Conservation (phyloP, 1,140 invertebrate genomes). For the Bacillus rossius region DNA sequence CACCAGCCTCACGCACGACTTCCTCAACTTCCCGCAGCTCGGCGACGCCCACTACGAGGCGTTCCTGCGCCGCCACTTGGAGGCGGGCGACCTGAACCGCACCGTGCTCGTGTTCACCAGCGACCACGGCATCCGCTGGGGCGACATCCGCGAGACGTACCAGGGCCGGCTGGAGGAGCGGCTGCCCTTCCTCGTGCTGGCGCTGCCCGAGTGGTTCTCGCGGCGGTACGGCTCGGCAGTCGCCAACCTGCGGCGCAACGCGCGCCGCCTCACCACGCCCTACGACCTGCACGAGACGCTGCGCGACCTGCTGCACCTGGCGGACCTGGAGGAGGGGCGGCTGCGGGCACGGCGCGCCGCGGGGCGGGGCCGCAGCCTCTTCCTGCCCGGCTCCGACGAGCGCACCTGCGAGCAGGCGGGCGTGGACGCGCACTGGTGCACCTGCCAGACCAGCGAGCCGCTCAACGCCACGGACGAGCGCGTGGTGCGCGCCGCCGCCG, state of each 20-base stretch:
- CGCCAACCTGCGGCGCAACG: constrained; percentile 49
- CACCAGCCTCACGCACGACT: constrained; percentile 47
- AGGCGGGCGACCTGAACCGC: constrained; percentile 37
- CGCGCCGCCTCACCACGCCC: constrained; percentile 48
- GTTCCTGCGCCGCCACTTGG: constrained; percentile 32
- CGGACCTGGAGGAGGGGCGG: constrained; percentile 28
- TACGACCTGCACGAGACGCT: constrained; percentile 62
- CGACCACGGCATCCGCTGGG: constrained; percentile 67
- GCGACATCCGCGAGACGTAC: constrained; percentile 55
- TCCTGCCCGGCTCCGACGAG: constrained; percentile 59
- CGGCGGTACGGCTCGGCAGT: constrained; percentile 44
- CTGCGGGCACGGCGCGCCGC: constrained; percentile 27
- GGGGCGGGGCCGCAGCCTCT: constrained; percentile 65
- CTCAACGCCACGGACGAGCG: neutral
- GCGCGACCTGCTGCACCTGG: constrained; percentile 50
- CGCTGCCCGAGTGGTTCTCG: constrained; percentile 54
- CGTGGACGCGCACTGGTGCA: constrained; percentile 79
- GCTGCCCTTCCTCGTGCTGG: constrained; percentile 57
- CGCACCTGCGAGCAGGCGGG: constrained; percentile 68
- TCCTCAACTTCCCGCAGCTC: constrained; percentile 40
- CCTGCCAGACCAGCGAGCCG: constrained; percentile 58
- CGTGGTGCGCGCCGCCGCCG: constrained; percentile 22
- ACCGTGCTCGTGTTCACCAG: constrained; percentile 60
- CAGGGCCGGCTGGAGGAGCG: constrained; percentile 58
- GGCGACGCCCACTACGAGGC: constrained; percentile 40